These are phyloP conservation scores for Dipodomys stephensi DNA, from an alignment of 2,113 vertebrate genomes.

Conservation along the genomic window DNA sequence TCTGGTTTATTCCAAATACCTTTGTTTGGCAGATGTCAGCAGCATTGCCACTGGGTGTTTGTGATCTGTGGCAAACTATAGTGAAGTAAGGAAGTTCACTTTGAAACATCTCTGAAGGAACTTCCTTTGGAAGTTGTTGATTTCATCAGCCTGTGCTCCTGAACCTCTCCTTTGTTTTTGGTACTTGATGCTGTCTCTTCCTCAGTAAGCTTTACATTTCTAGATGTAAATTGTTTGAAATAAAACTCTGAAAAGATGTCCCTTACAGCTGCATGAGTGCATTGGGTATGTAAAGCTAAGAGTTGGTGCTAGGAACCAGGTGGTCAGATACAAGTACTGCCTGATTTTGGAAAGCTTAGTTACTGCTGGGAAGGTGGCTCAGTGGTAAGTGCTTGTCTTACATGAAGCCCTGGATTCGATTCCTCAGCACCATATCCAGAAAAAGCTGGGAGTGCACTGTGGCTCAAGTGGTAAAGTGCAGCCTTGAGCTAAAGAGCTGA, in stretches of 20 bases:
- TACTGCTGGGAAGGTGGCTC: not conserved
- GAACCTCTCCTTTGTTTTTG: not conserved
- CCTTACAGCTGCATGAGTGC: not conserved
- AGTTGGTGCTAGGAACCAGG: not conserved
- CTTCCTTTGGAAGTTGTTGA: not conserved
- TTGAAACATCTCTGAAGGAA: too few relatives aligned
- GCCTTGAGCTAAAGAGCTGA: too few relatives aligned
- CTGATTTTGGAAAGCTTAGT: constrained; percentile 8
- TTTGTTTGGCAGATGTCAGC: not conserved
- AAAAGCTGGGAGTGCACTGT: too few relatives aligned
- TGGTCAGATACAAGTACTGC: not conserved
- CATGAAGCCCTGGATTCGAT: too few relatives aligned
- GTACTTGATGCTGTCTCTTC: not conserved
- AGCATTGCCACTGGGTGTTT: not conserved
- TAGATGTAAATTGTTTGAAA: constrained; percentile 32
- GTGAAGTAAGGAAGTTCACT: too few relatives aligned
- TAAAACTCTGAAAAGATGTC: constrained; percentile 34
- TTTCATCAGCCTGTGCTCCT: not conserved
- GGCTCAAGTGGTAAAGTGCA: too few relatives aligned
- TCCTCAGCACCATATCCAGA: too few relatives aligned
- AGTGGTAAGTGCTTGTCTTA: too few relatives aligned
- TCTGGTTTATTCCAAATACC: constrained; percentile 11
- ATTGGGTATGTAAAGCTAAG: not conserved
- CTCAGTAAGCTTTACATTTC: constrained; percentile 21
- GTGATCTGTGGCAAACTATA: not conserved